Conservation (phyloP, 2,113 vertebrate species). For the Edolisoma coerulescens region DNA sequence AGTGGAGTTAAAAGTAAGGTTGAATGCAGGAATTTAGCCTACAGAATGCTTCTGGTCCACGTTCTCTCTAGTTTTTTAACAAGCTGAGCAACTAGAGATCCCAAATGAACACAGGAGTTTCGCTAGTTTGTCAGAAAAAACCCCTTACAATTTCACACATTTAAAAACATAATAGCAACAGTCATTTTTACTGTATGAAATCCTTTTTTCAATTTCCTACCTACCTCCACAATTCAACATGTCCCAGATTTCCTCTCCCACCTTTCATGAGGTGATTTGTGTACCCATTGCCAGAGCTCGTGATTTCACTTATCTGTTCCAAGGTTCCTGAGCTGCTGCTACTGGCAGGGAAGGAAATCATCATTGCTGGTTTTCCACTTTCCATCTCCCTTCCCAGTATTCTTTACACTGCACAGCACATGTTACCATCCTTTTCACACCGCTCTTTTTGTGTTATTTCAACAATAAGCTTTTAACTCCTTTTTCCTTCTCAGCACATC, state of each 20-base stretch:
- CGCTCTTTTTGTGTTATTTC: not conserved
- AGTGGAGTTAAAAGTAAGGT: not conserved
- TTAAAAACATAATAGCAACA: not conserved
- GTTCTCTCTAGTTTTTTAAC: not conserved
- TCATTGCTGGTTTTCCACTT: not conserved
- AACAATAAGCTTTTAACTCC: not conserved
- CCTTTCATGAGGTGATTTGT: not conserved
- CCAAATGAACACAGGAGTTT: not conserved
- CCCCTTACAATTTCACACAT: not conserved
- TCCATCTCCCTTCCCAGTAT: not conserved
- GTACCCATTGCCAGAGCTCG: not conserved
- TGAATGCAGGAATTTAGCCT: not conserved
- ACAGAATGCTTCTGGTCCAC: not conserved
- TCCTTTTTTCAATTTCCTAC: not conserved
- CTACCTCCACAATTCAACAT: not conserved
- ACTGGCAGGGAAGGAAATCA: not conserved
- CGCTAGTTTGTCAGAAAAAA: not conserved
- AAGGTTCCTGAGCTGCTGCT: not conserved
- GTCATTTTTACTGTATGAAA: not conserved
- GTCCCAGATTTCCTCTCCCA: not conserved
- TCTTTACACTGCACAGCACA: not conserved
- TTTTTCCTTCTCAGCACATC: not conserved
- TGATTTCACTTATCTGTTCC: not conserved
- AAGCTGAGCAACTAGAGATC: not conserved
- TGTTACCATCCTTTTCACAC: not conserved